Evolutionary conservation across 2,797 vertebrate species (phyloP).

Genomic region (Ctenopoma multispine): DNA sequence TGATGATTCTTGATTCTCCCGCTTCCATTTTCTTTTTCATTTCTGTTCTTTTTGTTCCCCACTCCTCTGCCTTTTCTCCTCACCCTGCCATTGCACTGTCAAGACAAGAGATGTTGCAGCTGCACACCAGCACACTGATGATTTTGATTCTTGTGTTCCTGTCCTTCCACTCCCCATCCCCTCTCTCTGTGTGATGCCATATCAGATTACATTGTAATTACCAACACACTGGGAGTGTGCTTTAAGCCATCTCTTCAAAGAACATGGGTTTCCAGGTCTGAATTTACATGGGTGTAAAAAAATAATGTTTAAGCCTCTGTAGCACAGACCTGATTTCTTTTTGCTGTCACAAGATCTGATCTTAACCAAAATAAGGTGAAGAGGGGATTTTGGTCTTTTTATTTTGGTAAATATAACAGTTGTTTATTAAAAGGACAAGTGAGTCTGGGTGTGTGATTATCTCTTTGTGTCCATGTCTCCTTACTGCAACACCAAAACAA

Average conservation of each 20-base stretch:
- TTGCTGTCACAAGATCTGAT: conserved; percentile 39
- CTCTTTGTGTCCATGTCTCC: neutral
- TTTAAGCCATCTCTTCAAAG: conserved; percentile 35
- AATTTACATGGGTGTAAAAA: conserved; percentile 49
- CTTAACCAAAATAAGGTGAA: conserved; percentile 39
- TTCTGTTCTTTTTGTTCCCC: conserved; percentile 9
- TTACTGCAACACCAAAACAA: conserved; percentile 2
- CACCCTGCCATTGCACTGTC: conserved; percentile 48
- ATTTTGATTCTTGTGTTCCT: conserved; percentile 48
- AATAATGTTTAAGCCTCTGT: conserved; percentile 43
- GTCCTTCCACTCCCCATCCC: conserved; percentile 17
- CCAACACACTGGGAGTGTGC: conserved; percentile 47
- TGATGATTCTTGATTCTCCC: conserved; percentile 28
- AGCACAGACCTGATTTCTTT: conserved; percentile 44
- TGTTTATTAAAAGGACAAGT: conserved; percentile 65
- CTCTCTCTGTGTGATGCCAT: conserved; percentile 63
- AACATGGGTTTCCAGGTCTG: conserved; percentile 56
- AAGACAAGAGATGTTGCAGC: conserved; percentile 63
- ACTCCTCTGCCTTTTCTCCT: conserved; percentile 5
- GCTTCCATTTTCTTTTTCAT: conserved; percentile 14
- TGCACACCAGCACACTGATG: conserved; percentile 57
- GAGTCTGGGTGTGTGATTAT: conserved; percentile 49
- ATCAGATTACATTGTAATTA: conserved; percentile 79
- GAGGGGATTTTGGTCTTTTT: conserved; percentile 38
- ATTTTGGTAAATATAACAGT: conserved; percentile 79